Evolutionary conservation across 2,113 vertebrate species (phyloP), one percentile per base, ranked within the genome.

Genomic region (Corythornis cristatus): DNA sequence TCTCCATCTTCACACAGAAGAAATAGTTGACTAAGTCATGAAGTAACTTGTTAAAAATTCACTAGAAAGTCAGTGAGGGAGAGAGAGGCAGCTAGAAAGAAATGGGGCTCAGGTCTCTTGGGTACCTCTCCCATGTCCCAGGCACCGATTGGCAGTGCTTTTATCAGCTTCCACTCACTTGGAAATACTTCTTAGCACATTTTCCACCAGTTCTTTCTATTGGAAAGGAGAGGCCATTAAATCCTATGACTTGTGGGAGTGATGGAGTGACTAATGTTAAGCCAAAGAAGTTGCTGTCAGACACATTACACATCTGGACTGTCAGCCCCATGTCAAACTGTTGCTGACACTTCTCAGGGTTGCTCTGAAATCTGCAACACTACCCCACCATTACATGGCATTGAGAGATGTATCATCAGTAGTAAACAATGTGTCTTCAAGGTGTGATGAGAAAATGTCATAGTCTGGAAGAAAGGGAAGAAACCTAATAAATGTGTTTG

Each of bases 281-380:
- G 87, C 43, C 64, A 80, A 35, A 85, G 84, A 56, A 89, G 75
- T 28, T 83, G 75, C 71, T 71, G 67, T 87, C 46, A 11, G 75
- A 64, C 65, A 66, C 62, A 33, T 89, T 70, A 79, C 74, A 93
- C 93, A 93, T 89, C 93, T 96, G 91, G 71, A 48, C 15, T 80
- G 64, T 60, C 74, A 94, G 62, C 58, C 75, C 62, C 19, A 4
- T 8, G 74, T 83, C 87, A 54, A 66, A 29, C 67, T 42, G 8
- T 5, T 86, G 77, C 72, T 94, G 72, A 73, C 64, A 66, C 46
- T 85, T 71, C 45, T 65, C 0, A 0, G 23, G 18, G 35, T 14
- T 56, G 56, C 80, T 54, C 60, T 89, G 71, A 37, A 82, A 60
- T 7, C 71, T 83, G 77, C 54, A 87, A 65, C 28, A 29, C 43